Evolutionary conservation across 2,113 vertebrate species (phyloP).

Genomic region (Connochaetes taurinus): DNA sequence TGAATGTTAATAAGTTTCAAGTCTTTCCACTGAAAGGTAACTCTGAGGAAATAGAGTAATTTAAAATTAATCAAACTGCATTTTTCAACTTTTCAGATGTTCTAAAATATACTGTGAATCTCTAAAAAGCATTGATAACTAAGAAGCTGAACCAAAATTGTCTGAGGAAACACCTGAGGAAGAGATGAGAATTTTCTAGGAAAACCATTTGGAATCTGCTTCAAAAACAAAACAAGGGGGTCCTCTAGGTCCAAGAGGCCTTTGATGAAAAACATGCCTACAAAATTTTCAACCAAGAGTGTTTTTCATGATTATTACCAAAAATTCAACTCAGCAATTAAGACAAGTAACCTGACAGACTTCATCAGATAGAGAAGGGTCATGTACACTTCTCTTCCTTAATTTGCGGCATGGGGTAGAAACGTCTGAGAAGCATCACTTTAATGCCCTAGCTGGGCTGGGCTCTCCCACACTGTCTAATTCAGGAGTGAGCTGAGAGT

Average conservation of each 20-base stretch:
- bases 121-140: background rate
- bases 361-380: background rate
- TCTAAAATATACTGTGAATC: background rate
- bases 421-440: background rate
- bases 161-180: background rate
- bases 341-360: background rate
- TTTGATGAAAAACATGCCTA: background rate
- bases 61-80: background rate
- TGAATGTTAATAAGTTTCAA: background rate
- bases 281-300: background rate
- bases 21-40: background rate
- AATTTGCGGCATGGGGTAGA: background rate
- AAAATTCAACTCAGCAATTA: background rate
- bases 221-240: background rate
- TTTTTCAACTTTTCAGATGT: background rate
- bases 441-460: background rate
- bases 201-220: background rate
- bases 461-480: background rate
- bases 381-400: background rate
- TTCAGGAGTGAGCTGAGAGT: background rate
- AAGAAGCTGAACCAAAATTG: background rate
- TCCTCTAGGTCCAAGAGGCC: background rate
- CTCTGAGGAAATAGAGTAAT: background rate
- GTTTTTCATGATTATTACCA: background rate
- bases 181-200: background rate